phyloP scores from a whole-genome alignment of 1,140 invertebrate genomes.

The Lasioglossum albipes region DNA sequence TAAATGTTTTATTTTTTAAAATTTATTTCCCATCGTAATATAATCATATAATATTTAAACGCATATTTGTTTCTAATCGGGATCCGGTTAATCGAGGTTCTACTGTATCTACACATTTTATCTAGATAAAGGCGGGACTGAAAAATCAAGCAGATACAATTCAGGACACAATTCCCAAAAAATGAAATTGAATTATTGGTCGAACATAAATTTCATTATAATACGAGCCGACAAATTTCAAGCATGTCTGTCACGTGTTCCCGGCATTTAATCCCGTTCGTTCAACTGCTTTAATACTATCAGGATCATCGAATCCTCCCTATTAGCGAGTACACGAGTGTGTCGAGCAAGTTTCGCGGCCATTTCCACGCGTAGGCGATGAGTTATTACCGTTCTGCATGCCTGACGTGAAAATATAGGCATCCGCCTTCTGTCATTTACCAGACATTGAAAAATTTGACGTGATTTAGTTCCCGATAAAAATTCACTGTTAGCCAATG shows the following conservation, averaged over 20 bases:
- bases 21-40: no score
- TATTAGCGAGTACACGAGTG: slow-evolving; percentile 16
- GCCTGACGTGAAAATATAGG: slow-evolving; percentile 39
- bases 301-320: slow-evolving; percentile 28
- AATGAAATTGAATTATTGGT: no score
- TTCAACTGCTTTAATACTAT: slow-evolving; percentile 32
- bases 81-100: no score
- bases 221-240: neutral
- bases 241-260: neutral
- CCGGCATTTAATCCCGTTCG: neutral
- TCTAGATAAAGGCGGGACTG: no score
- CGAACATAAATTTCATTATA: neutral
- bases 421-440: slow-evolving; percentile 1
- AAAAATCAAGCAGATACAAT: no score
- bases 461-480: neutral
- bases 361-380: slow-evolving; percentile 52
- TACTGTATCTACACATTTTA: no score
- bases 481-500: no score
- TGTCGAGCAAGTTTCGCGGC: slow-evolving; percentile 30
- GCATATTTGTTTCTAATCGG: no score
- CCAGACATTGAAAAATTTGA: neutral
- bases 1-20: no score
- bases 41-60: no score
- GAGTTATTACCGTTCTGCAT: slow-evolving; percentile 56
- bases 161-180: no score